Evolutionary conservation across 2,888 invertebrate species (phyloP), one percentile per base, ranked within the genome.

Genomic region (Cactoblastis cactorum): DNA sequence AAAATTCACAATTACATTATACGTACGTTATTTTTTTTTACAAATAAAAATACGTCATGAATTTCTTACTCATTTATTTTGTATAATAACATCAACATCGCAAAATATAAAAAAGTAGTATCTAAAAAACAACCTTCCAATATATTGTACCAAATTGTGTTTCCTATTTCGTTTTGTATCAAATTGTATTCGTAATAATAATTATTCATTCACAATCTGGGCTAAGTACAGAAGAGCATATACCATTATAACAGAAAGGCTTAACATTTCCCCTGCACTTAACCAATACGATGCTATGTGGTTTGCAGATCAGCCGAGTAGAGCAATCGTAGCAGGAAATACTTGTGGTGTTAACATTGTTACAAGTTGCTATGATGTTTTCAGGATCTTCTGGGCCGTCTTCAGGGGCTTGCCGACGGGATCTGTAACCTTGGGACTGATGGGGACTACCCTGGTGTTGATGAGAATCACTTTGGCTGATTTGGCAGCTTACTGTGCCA

Each of bases 161-260:
- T 9, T n/a, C n/a, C n/a, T 12, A 34, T 12, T 12, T 34, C 34
- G 8, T 24, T 22, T 12, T 24, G 4, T 17, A 28, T 9, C 1
- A 4, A 28, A 6, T 9, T 9, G 28, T 6, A 9, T 28, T 9
- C 9, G 5, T 2, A 3, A 28, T 6, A 1, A 9, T 6, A 3
- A 9, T 6, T 6, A 28, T 28, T 17, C 32, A 14, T 28, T 28
- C 15, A 14, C 43, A 43, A 5, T 43, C 43, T 2, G 43, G 32
- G 14, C 15, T 43, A 17, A 14, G 77, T 0, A 63, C 46, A 1
- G 68, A 43, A 0, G 80, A 74, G 54, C 84, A 83, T 2, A 74
- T 53, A 1, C 84, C 83, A 49, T 69, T 68, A 19, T 74, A 77
- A 55, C 85, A 85, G 52, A 78, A 61, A 3, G 83, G 80, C 49